Percentiles rank a stretch among this genome's conserved stretches.
Evolutionary conservation across 2,888 invertebrate genomes (phyloP).

Genomic region (Polydesmus complanatus): DNA sequence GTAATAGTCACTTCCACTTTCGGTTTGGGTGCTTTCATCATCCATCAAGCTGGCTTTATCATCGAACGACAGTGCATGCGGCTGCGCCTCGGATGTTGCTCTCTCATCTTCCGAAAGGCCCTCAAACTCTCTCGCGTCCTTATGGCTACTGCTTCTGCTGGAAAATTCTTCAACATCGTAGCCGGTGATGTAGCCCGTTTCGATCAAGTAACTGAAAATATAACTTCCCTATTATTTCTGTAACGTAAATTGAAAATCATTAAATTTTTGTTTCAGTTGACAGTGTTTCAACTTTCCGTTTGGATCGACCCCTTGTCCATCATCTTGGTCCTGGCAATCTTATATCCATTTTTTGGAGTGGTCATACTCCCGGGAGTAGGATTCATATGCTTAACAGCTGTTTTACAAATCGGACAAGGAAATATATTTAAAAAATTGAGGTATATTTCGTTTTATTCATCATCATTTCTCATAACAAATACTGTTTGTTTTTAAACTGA

Average conservation of each 20-base stretch:
- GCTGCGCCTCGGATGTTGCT: background rate
- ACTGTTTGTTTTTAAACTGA: no score
- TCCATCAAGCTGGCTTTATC: conserved; percentile 1
- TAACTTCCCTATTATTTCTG: background rate
- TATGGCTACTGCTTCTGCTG: conserved; percentile 5
- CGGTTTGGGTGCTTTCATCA: background rate
- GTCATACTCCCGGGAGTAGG: conserved; percentile 1
- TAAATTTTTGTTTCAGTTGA: background rate
- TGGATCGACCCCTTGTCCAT: conserved; percentile 7
- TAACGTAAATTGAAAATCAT: background rate
- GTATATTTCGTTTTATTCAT: no score
- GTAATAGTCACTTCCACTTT: background rate
- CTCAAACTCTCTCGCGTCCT: background rate
- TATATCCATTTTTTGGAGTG: conserved; percentile 6
- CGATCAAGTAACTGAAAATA: background rate
- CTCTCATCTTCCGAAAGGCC: conserved; percentile 4
- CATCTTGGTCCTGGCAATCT: background rate
- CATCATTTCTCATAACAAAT: no score
- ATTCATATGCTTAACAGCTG: background rate
- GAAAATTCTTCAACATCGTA: conserved; percentile 10
- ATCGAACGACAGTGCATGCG: conserved; percentile 3
- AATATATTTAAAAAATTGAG: conserved; percentile 2
- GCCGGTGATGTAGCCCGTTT: conserved; percentile 7
- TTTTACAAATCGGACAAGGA: conserved; percentile 4
- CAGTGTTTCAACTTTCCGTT: background rate